Evolutionary conservation across 2,888 invertebrate species (phyloP).

Genomic region (Heterodera filipjevi): DNA sequence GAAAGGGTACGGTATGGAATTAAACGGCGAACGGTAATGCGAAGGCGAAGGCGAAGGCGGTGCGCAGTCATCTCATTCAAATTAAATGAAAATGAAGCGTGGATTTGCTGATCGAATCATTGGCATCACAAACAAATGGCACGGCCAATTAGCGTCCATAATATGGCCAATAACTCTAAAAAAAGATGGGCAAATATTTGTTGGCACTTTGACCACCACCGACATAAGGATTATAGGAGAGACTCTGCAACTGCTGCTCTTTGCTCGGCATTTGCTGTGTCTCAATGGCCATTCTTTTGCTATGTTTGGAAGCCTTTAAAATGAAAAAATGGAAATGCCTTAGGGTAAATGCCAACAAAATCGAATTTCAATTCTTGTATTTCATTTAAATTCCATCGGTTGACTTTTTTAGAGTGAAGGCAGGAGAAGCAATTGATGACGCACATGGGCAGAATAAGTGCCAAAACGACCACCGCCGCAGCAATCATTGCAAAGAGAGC

Average conservation of each 20-base stretch:
- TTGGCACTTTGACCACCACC: not conserved
- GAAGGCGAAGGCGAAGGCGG: not conserved
- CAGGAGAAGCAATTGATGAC: constrained; percentile 63
- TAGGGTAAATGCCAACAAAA: not conserved
- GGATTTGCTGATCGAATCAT: no score
- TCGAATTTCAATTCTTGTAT: not conserved
- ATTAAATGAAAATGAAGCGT: not conserved
- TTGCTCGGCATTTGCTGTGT: constrained; percentile 45
- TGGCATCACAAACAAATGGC: no score
- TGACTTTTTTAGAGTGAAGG: constrained; percentile 62
- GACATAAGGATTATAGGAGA: constrained; percentile 61
- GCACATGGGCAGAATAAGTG: constrained; percentile 60
- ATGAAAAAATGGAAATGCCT: not conserved
- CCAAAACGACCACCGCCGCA: constrained; percentile 58
- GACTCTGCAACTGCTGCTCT: constrained; percentile 57
- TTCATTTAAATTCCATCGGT: not conserved
- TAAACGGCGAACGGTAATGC: not conserved
- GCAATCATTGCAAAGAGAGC: constrained; percentile 53
- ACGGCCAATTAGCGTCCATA: constrained; percentile 48
- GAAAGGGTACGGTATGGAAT: not conserved
- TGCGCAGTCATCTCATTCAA: not conserved
- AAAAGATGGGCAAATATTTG: constrained; percentile 13
- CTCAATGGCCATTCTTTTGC: constrained; percentile 58
- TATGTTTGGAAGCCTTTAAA: constrained; percentile 62
- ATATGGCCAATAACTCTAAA: constrained; percentile 57